Evolutionary conservation across 2,888 invertebrate species (phyloP).

Genomic region (Agrotis clavis): DNA sequence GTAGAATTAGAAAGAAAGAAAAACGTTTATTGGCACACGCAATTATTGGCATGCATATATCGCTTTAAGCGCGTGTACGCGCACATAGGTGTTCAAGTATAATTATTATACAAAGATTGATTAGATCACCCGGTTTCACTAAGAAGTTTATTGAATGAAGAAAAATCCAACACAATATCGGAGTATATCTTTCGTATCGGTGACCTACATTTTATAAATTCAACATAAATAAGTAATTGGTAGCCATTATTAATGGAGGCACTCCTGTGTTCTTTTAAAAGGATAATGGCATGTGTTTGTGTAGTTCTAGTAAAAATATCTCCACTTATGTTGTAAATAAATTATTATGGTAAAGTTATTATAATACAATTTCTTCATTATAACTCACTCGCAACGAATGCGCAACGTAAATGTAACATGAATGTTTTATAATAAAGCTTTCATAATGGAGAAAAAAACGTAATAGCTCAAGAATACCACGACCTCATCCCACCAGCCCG

Average conservation of each 20-base stretch:
- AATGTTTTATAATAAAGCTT: too few relatives aligned
- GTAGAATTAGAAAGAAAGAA: too few relatives aligned
- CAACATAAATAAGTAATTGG: conserved; percentile 35
- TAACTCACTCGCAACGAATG: background rate
- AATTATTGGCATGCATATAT: too few relatives aligned
- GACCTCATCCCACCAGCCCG: too few relatives aligned
- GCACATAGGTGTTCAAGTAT: too few relatives aligned
- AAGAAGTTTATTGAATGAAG: conserved; percentile 21
- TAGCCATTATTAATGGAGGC: conserved; percentile 36
- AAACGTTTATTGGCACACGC: too few relatives aligned
- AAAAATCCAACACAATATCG: background rate
- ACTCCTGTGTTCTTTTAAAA: conserved; percentile 8
- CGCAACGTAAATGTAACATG: background rate
- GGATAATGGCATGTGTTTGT: background rate
- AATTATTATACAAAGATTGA: conserved; percentile 16
- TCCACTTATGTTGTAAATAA: background rate
- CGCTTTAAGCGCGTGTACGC: too few relatives aligned
- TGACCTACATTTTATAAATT: conserved; percentile 47
- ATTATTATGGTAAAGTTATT: conserved; percentile 1
- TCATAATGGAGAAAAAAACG: too few relatives aligned
- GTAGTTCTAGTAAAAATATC: background rate
- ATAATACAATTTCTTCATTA: background rate
- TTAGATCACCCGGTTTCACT: conserved; percentile 2
- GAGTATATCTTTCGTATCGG: conserved; percentile 6
- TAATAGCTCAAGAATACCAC: too few relatives aligned